Evolutionary conservation across 2,113 vertebrate species (phyloP), one percentile per base, ranked within the genome.

Genomic region (Antidorcas marsupialis): DNA sequence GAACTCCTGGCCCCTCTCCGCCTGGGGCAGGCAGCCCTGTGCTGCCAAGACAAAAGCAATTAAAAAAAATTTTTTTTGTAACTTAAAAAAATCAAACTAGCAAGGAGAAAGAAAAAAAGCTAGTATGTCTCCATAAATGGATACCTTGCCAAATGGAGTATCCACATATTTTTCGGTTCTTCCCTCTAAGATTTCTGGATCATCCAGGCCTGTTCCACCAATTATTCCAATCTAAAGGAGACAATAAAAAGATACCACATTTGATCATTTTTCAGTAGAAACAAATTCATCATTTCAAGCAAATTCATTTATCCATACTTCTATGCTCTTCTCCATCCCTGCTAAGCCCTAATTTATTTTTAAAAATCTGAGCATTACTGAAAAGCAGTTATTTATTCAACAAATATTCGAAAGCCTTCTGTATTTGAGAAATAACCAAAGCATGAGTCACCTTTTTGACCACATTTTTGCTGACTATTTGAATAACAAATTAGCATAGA

Each of bases 81-180:
- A 92, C 19, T 52, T 74, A 95, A 97, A 95, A 97, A 2, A 17
- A 53, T 0, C 2, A 96, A 91, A 79, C 45, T 39, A 19, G 19
- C 43, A 90, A 76, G 76, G 16, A 92, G 39, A 90, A 89, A 95
- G 27, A 0, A 36, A 36, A 83, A 94, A 91, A 78, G 50, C 47
- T n/a, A 64, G 47, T 7, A 57, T 5, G 10, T 39, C 62, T 93
- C 7, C 21, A 43, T 14, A 16, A 89, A 87, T 39, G 30, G 85
- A 94, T 97, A 98, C 99, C 99, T 39, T 39, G 39, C 39, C 39
- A 39, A 39, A 39, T 39, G 39, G 39, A 39, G 39, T 39, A 39
- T 39, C 39, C 39, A 39, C 39, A 39, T 39, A 39, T 39, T 39
- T 39, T 39, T 39, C 39, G 39, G 39, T 39, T 39, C 39, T 39